Percentiles rank a stretch among this genome's conserved stretches.
phyloP scores from a whole-genome alignment of 2,888 invertebrate genomes.

The Tenthredo mesomela region DNA sequence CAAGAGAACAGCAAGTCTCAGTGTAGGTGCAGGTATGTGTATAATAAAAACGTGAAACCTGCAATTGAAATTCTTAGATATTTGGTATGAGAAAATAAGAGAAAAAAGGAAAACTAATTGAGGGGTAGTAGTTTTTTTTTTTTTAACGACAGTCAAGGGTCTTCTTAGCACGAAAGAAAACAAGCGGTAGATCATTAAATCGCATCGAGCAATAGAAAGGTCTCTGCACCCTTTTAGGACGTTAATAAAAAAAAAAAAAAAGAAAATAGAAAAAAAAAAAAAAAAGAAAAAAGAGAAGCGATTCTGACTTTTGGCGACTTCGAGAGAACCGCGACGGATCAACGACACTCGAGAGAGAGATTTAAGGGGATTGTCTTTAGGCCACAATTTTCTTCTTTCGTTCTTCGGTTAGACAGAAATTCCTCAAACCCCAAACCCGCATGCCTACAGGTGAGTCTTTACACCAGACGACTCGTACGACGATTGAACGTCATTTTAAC shows the following conservation, averaged over 20 bases:
- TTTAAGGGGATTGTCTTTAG: constrained; percentile 28
- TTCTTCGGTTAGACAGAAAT: constrained; percentile 31
- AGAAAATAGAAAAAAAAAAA: not conserved
- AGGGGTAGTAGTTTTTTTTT: constrained; percentile 1
- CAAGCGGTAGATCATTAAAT: constrained; percentile 13
- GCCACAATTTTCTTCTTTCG: constrained; percentile 38
- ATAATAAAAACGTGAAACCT: not conserved
- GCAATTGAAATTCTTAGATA: constrained; percentile 25
- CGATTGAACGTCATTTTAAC: constrained; percentile 48
- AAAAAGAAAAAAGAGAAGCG: not conserved
- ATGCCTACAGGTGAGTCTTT: constrained; percentile 46
- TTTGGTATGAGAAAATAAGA: not conserved
- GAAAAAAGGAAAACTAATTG: not conserved
- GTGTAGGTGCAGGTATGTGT: not conserved
- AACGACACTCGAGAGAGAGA: constrained; percentile 6
- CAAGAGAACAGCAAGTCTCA: not conserved
- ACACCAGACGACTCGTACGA: constrained; percentile 30
- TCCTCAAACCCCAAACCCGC: constrained; percentile 22
- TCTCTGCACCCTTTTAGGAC: constrained; percentile 27
- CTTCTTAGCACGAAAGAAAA: not conserved
- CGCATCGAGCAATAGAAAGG: not conserved
- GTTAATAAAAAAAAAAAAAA: not conserved
- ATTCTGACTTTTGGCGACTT: constrained; percentile 21
- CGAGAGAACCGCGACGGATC: constrained; percentile 3
- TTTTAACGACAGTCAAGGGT: not conserved